Evolutionary conservation across 1,140 invertebrate genomes (phyloP), one percentile per base, ranked within the genome.

Genomic region (Hylaeus anthracinus): DNA sequence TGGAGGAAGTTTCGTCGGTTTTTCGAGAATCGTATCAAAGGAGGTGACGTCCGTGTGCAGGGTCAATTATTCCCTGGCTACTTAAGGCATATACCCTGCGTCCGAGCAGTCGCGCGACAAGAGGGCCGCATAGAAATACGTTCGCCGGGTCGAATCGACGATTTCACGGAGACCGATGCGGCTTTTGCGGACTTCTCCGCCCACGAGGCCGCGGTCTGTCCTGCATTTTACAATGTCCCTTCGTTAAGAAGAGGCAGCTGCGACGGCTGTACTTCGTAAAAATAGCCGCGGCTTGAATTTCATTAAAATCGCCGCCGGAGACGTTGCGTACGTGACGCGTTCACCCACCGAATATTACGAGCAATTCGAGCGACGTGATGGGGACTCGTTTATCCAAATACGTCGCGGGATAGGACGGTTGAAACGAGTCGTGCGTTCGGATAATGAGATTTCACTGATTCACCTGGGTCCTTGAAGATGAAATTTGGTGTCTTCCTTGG

Each of bases 161-260:
- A 92, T 93, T 93, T 93, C 91, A 93, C 92, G 89, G 89, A 78
- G 89, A 90, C 88, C 90, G 91, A 92, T 91, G 90, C 90, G 90
- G 90, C 91, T 92, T 92, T 92, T 91, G 91, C 91, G 86, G 87
- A 79, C 84, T 90, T 89, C 91, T 91, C 92, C 92, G 92, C 92
- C 92, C 91, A 93, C 92, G 88, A 91, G 81, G 83, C 39, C 84
- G 76, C 83, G 88, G 79, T 88, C 85, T 81, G 82, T 86, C 88
- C 86, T 77, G 51, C 88, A 83, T 91, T 90, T 90, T 92, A 93
- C 92, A 92, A 91, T 92, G 91, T 90, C 81, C 86, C 89, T 92
- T 92, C 91, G 92, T 93, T 92, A 92, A 90, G 86, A 89, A 86
- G 82, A 66, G 86, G 89, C 91, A 90, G 91, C 91, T 91, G 92